Evolutionary conservation across 2,797 vertebrate genomes (phyloP).

Genomic region (Buphagus erythrorhynchus): DNA sequence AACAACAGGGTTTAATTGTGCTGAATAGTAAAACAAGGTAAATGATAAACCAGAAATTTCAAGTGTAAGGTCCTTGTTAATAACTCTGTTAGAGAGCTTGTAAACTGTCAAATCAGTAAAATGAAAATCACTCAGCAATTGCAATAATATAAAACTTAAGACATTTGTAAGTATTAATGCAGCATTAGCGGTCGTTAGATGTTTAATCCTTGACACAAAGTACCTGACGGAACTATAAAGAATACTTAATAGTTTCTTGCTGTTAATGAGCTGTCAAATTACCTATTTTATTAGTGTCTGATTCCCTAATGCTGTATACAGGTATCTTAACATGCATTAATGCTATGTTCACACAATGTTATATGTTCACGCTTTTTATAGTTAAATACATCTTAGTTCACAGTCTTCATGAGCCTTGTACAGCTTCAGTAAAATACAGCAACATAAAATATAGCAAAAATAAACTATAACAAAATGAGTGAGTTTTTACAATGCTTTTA

Average conservation of each 20-base stretch:
- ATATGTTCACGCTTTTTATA: too few species aligned
- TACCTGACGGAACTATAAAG: not conserved
- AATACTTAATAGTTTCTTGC: not conserved
- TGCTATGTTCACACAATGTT: not conserved
- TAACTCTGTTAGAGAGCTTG: not conserved
- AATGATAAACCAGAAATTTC: not conserved
- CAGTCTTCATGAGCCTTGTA: not conserved
- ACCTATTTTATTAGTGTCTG: not conserved
- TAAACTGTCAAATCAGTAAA: conserved; percentile 7
- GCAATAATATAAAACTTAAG: not conserved
- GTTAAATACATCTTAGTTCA: not conserved
- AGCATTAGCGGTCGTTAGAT: not conserved
- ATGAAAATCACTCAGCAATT: not conserved
- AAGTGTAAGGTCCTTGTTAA: not conserved
- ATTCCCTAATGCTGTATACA: not conserved
- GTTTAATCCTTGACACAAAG: not conserved
- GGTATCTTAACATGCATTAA: not conserved
- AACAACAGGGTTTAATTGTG: not conserved
- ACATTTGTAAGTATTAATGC: not conserved
- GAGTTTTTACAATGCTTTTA: not conserved
- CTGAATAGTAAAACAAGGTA: not conserved
- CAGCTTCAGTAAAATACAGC: not conserved
- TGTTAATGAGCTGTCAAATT: not conserved
- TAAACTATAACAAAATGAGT: not conserved
- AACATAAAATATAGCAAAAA: not conserved